These are phyloP conservation scores for Caranx melampygus DNA, from an alignment of 2,113 vertebrate species.

Conservation along the genomic window DNA sequence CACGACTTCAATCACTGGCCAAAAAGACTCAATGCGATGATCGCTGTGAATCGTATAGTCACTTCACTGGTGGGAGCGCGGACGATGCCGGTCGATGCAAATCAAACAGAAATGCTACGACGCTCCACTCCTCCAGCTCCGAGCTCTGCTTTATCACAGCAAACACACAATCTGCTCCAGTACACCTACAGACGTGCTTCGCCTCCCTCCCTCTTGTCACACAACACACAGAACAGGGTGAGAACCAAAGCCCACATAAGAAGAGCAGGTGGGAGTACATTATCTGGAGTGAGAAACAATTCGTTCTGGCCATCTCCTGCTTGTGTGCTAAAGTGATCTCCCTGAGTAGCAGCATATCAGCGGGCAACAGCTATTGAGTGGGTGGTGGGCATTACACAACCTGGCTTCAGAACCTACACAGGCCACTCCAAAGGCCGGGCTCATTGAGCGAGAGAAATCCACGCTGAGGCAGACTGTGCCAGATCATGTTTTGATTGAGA, in stretches of 20 bases:
- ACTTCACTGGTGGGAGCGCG: not conserved
- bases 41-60: constrained; percentile 13
- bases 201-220: constrained; percentile 67
- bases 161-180: constrained; percentile 57
- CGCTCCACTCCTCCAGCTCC: constrained; percentile 47
- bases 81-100: constrained; percentile 1
- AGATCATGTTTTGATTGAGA: constrained; percentile 64
- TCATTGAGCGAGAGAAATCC: constrained; percentile 63
- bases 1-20: constrained; percentile 46
- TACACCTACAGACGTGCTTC: constrained; percentile 70
- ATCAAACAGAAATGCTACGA: constrained; percentile 35
- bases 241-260: constrained; percentile 73
- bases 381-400: constrained; percentile 79
- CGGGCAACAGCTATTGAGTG: constrained; percentile 73
- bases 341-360: constrained; percentile 72
- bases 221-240: constrained; percentile 65
- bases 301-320: constrained; percentile 73
- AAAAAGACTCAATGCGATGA: constrained; percentile 23
- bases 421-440: constrained; percentile 72
- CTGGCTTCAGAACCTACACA: constrained; percentile 81
- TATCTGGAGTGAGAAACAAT: constrained; percentile 80
- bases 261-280: constrained; percentile 82
- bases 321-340: constrained; percentile 72
- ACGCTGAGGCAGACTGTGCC: constrained; percentile 39
- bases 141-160: constrained; percentile 54